Conservation (phyloP, 2,797 vertebrate genomes). For the Syngnathus acus region DNA sequence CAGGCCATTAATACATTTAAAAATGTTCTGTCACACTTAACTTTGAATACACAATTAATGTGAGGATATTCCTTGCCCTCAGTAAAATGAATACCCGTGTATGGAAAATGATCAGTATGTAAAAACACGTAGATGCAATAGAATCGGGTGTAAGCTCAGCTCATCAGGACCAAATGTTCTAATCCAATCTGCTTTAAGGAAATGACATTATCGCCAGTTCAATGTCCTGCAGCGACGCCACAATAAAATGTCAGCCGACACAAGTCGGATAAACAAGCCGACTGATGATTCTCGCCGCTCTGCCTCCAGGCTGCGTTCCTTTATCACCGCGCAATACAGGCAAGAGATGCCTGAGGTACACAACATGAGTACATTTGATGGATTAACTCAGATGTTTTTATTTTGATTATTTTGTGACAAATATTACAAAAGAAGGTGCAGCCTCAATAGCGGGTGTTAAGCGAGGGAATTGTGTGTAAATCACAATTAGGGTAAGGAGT, state of each 20-base stretch:
- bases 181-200: conserved; percentile 54
- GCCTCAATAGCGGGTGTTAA: background rate
- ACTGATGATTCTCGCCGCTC: conserved; percentile 49
- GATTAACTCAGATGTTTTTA: background rate
- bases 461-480: background rate
- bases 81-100: background rate
- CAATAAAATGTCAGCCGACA: conserved; percentile 52
- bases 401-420: background rate
- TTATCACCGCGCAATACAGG: conserved; percentile 9
- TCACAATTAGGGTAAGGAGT: too few species aligned
- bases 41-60: background rate
- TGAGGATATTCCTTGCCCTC: too few species aligned
- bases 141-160: conserved; percentile 28
- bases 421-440: background rate
- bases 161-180: conserved; percentile 41
- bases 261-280: conserved; percentile 54
- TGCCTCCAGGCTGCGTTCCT: conserved; percentile 36
- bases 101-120: background rate
- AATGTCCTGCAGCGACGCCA: conserved; percentile 40
- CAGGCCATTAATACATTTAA: background rate
- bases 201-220: conserved; percentile 54
- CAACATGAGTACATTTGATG: background rate
- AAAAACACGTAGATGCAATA: background rate
- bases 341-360: background rate
- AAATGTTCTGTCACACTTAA: background rate